phyloP scores from a whole-genome alignment of 1,140 invertebrate genomes.

The Theocolax elegans region DNA sequence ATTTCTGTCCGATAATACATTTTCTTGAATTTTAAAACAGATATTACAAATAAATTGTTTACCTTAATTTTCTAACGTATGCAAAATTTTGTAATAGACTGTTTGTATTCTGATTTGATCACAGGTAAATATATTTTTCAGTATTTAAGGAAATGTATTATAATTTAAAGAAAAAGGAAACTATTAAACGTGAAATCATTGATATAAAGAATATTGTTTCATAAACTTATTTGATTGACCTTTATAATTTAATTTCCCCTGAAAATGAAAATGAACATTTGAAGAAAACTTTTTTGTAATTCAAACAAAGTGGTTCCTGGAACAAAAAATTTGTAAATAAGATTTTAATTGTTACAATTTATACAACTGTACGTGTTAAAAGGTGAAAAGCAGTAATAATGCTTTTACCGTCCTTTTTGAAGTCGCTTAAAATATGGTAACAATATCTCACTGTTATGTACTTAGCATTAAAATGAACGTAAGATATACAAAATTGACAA shows the following conservation, averaged over 20 bases:
- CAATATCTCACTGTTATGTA: not conserved
- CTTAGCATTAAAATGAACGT: not conserved
- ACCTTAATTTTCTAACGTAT: not conserved
- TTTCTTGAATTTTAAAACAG: slow-evolving; percentile 24
- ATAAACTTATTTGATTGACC: slow-evolving; percentile 4
- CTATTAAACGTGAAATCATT: slow-evolving; percentile 26
- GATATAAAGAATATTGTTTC: slow-evolving; percentile 20
- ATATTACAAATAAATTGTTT: slow-evolving; percentile 3
- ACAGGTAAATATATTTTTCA: not conserved
- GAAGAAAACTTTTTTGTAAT: not conserved
- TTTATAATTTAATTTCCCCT: slow-evolving; percentile 28
- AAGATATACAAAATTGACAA: not conserved
- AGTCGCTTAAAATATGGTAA: not conserved
- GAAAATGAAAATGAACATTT: not conserved
- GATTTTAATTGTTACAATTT: slow-evolving; percentile 3
- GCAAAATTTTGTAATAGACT: not conserved
- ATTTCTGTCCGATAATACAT: slow-evolving; percentile 35
- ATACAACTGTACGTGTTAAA: not conserved
- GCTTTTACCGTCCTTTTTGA: slow-evolving; percentile 4
- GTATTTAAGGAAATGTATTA: slow-evolving; percentile 34
- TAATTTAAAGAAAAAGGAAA: slow-evolving; percentile 24
- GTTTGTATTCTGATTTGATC: not conserved
- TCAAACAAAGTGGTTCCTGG: slow-evolving; percentile 10
- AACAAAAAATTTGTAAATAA: slow-evolving; percentile 34
- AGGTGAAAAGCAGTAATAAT: not conserved